Percentiles rank a stretch among this genome's conserved stretches.
phyloP scores from a whole-genome alignment of 2,888 invertebrate genomes.

The Augiades crinisus region DNA sequence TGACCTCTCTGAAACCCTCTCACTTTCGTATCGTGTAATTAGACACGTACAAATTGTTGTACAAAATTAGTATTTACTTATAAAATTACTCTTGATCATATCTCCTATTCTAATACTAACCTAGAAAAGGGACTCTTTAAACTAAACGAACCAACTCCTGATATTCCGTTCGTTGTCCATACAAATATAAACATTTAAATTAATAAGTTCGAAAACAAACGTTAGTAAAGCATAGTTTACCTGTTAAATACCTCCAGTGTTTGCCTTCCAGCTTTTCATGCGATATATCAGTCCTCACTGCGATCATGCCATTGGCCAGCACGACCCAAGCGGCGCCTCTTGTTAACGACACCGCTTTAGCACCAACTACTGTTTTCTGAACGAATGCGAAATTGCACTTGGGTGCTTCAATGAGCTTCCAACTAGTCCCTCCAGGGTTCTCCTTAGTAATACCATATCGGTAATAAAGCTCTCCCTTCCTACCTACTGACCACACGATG shows the following conservation, averaged over 20 bases:
- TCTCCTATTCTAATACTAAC: no score
- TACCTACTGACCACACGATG: slow-evolving; percentile 92
- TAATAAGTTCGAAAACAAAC: no score
- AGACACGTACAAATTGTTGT: no score
- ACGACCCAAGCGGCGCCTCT: slow-evolving; percentile 89
- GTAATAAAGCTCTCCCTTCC: slow-evolving; percentile 92
- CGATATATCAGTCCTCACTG: slow-evolving; percentile 89
- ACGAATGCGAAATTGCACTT: slow-evolving; percentile 53
- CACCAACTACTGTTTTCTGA: slow-evolving; percentile 60
- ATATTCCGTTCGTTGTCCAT: no score
- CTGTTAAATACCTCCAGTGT: slow-evolving; percentile 87
- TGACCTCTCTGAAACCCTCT: no score
- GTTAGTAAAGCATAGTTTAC: no score
- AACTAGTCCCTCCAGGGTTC: slow-evolving; percentile 85
- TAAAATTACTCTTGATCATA: no score
- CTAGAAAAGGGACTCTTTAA: no score
- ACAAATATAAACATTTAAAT: no score
- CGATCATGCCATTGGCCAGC: slow-evolving; percentile 86
- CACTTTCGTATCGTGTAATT: no score
- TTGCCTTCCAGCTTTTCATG: slow-evolving; percentile 90
- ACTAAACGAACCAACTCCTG: no score
- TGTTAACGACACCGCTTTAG: slow-evolving; percentile 89
- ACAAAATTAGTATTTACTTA: no score
- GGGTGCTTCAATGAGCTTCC: slow-evolving; percentile 89
- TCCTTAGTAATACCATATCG: slow-evolving; percentile 87